A percentile compares a stretch with the other conserved stretches of the same genome.
phyloP scores from a whole-genome alignment of 2,888 invertebrate species.

The Antheraea yamamai region DNA sequence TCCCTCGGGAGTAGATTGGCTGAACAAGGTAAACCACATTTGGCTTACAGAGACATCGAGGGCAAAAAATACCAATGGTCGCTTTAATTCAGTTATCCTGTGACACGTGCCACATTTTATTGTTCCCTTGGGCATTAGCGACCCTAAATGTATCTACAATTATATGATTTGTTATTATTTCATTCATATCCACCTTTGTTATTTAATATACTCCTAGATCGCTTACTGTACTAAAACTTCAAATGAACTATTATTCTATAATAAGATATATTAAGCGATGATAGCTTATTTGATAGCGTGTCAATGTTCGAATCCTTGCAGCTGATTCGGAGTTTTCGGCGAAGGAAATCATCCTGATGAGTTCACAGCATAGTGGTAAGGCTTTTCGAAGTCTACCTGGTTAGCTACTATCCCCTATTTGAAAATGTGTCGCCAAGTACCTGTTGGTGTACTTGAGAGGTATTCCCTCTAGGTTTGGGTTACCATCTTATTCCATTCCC shows the following conservation, averaged over 20 bases:
- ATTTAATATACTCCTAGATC: not conserved
- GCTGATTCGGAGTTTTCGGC: no score
- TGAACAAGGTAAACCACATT: not conserved
- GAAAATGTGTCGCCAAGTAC: no score
- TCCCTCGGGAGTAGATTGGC: not conserved
- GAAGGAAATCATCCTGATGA: no score
- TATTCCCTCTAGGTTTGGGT: no score
- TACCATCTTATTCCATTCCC: no score
- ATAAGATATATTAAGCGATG: not conserved
- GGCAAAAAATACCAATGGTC: constrained; percentile 15
- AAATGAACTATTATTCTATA: not conserved
- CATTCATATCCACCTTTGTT: not conserved
- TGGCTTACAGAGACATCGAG: not conserved
- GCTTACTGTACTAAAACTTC: not conserved
- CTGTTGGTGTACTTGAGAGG: no score
- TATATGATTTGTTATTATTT: constrained; percentile 15
- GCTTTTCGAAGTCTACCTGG: no score
- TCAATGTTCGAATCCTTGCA: no score
- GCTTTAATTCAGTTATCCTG: constrained; percentile 15
- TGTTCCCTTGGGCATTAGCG: constrained; percentile 10
- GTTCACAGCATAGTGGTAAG: no score
- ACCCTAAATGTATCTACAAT: constrained; percentile 4
- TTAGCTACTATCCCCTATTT: no score
- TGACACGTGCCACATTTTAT: constrained; percentile 19
- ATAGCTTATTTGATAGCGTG: not conserved